Evolutionary conservation across 2,113 vertebrate genomes (phyloP), one percentile per base, ranked within the genome.

Genomic region (Apteryx mantelli): DNA sequence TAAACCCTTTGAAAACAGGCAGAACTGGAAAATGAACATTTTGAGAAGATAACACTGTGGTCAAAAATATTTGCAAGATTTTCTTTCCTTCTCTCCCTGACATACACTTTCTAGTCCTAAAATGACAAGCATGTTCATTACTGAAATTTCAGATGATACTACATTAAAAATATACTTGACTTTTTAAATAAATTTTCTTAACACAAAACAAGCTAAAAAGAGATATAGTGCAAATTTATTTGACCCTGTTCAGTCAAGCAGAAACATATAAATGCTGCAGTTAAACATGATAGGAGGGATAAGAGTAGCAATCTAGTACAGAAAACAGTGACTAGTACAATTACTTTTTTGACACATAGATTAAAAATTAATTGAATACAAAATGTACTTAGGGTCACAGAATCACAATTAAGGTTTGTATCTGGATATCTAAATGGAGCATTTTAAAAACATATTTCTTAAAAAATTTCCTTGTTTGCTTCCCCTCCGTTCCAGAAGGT

Each of bases 311-410:
- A 71, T 87, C 52, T 50, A 18, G 55, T n/a, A 4, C 20, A 36
- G 17, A 82, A 18, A 19, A 75, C 61, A 95, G 46, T 76, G 90
- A 66, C 86, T 74, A 73, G 30, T 53, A 8, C 16, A 46, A 17
- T 19, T 65, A 2, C 17, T 58, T 71, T 86, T 88, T 73, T 71
- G 8, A 90, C 4, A 65, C 74, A 89, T 18, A 13, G 7, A 84
- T 89, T 89, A 82, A 81, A 91, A 91, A 64, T 68, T 73, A 89
- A 76, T 96, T 91, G 74, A 87, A 60, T 79, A 52, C 5, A 73
- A 89, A 92, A 63, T 50, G 52, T 85, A 28, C 18, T 46, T 38
- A 46, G 26, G 26, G 38, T 87, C 65, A 71, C 36, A 82, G 24
- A 76, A 79, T 34, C 13, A 86, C 5, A 82, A 48, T 28, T 71